Evolutionary conservation across 1,140 invertebrate genomes (phyloP).

Genomic region (Aphaenogaster rudis): DNA sequence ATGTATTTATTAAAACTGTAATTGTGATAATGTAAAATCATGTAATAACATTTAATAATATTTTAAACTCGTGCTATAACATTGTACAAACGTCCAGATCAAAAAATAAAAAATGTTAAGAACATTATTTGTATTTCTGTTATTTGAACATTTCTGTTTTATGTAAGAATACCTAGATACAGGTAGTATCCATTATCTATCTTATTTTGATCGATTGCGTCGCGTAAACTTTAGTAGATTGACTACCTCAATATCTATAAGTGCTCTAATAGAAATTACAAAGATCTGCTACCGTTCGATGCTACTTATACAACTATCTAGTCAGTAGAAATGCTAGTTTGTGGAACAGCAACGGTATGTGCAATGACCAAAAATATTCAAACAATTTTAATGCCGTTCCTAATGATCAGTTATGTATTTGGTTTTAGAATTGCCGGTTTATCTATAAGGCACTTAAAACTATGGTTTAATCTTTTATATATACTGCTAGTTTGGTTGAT

Average conservation of each 20-base stretch:
- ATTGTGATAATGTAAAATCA: too few species aligned
- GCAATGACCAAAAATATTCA: background rate
- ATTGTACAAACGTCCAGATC: background rate
- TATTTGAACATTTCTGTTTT: background rate
- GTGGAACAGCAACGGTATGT: background rate
- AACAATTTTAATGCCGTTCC: background rate
- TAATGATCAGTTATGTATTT: background rate
- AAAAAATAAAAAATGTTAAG: background rate
- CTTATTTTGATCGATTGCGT: background rate
- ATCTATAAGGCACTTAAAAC: background rate
- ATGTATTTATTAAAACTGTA: background rate
- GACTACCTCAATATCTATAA: constrained; percentile 9
- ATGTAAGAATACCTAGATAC: too few species aligned
- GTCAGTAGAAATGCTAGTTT: background rate
- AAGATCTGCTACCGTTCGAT: background rate
- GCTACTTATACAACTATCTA: background rate
- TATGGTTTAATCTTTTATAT: constrained; percentile 14
- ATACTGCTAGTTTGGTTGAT: background rate
- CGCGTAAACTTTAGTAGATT: background rate
- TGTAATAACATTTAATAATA: background rate
- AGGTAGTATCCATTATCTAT: background rate
- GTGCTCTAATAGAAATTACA: background rate
- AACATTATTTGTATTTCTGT: background rate
- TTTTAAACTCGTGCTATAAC: background rate
- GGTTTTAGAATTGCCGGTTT: background rate